phyloP scores from a whole-genome alignment of 2,797 vertebrate species.

The Girardinus metallicus region DNA sequence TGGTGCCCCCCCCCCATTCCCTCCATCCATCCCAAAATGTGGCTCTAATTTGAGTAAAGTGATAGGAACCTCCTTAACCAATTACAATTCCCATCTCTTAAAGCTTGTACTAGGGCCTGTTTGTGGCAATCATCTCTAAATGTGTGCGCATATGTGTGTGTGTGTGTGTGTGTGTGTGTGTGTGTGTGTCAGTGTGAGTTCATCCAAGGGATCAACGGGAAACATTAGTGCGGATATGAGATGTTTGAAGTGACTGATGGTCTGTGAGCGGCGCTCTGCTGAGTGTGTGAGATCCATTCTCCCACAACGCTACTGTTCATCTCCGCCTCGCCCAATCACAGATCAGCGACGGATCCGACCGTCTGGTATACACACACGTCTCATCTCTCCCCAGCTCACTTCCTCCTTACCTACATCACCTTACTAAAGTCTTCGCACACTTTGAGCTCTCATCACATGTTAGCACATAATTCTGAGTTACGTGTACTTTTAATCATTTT shows the following conservation, averaged over 20 bases:
- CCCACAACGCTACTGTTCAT: conserved; percentile 53
- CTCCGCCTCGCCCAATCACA: conserved; percentile 54
- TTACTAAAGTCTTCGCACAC: background rate
- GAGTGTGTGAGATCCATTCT: conserved; percentile 29
- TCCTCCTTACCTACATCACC: conserved; percentile 14
- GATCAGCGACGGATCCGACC: conserved; percentile 54
- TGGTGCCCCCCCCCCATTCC: conserved; percentile 44
- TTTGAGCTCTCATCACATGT: background rate
- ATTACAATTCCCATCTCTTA: conserved; percentile 65
- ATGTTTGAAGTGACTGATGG: conserved; percentile 54
- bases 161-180: background rate
- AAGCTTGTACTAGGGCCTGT: conserved; percentile 27
- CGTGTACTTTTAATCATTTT: background rate
- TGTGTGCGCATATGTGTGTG: conserved; percentile 7
- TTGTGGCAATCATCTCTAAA: conserved; percentile 37
- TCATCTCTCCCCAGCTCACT: conserved; percentile 40
- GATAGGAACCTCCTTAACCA: conserved; percentile 76
- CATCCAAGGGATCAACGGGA: conserved; percentile 25
- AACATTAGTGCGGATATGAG: conserved; percentile 52
- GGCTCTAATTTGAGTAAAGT: conserved; percentile 72
- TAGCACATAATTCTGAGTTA: background rate
- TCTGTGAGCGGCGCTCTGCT: conserved; percentile 24
- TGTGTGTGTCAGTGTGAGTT: background rate
- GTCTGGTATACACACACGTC: conserved; percentile 24
- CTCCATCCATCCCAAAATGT: conserved; percentile 46